Conservation (phyloP, 1,140 invertebrate species). For the Eupeodes corollae region DNA sequence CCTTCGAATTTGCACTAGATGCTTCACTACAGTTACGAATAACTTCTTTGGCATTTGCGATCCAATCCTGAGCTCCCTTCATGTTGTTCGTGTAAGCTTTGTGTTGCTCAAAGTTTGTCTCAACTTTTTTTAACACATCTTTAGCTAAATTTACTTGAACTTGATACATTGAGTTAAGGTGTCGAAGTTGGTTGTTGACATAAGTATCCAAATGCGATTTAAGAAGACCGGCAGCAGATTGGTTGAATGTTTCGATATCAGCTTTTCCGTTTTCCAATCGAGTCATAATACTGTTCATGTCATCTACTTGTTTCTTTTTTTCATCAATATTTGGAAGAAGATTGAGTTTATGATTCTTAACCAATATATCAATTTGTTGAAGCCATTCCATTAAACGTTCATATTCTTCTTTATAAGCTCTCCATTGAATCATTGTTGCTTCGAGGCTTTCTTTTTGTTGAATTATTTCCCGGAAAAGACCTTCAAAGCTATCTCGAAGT, state of each 20-base stretch:
- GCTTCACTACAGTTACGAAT: constrained; percentile 70
- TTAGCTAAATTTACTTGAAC: constrained; percentile 81
- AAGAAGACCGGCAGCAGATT: constrained; percentile 59
- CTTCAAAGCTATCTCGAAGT: constrained; percentile 71
- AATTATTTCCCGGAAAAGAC: constrained; percentile 73
- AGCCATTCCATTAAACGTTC: constrained; percentile 86
- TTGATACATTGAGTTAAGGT: constrained; percentile 84
- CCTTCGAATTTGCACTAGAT: constrained; percentile 66
- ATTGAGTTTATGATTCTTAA: constrained; percentile 81
- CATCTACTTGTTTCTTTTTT: constrained; percentile 72
- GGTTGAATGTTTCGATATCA: constrained; percentile 75
- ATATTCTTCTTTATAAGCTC: constrained; percentile 86
- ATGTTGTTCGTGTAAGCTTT: constrained; percentile 70
- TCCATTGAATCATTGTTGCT: constrained; percentile 69
- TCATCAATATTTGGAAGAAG: constrained; percentile 70
- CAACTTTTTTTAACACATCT: constrained; percentile 85
- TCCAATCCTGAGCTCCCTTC: constrained; percentile 73
- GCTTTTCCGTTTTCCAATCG: constrained; percentile 67
- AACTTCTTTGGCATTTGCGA: constrained; percentile 73
- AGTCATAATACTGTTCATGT: constrained; percentile 64
- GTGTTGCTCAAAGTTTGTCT: constrained; percentile 82
- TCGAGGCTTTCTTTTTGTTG: constrained; percentile 75
- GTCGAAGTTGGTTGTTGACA: constrained; percentile 80
- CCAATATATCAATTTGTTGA: constrained; percentile 82
- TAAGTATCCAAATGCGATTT: constrained; percentile 81